phyloP scores from a whole-genome alignment of 2,888 invertebrate species.

The Xestobium rufovillosum region DNA sequence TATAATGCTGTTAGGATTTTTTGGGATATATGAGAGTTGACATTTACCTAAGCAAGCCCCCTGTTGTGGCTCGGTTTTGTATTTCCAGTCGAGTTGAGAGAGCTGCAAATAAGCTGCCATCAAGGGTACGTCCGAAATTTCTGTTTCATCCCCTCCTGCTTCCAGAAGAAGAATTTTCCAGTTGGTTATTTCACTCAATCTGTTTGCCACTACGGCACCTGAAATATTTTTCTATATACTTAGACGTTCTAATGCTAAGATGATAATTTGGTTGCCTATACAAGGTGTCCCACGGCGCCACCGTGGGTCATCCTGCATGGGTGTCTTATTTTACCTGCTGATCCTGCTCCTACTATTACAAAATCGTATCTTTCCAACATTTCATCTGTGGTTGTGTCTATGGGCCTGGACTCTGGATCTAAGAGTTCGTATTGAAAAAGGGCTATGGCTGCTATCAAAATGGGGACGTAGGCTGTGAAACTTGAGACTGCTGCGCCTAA shows the following conservation, averaged over 20 bases:
- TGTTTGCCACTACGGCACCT: slow-evolving; percentile 80
- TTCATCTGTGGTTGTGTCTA: slow-evolving; percentile 59
- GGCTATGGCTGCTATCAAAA: slow-evolving; percentile 75
- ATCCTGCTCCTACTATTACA: slow-evolving; percentile 79
- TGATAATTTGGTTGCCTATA: no score
- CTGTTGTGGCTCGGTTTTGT: slow-evolving; percentile 83
- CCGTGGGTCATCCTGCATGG: no score
- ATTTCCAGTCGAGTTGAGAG: slow-evolving; percentile 85
- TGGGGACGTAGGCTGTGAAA: slow-evolving; percentile 75
- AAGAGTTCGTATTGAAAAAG: slow-evolving; percentile 80
- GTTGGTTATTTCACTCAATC: slow-evolving; percentile 68
- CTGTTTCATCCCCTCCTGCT: slow-evolving; percentile 86
- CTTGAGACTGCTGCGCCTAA: slow-evolving; percentile 61
- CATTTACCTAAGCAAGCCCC: slow-evolving; percentile 69
- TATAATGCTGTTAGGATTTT: slow-evolving; percentile 8
- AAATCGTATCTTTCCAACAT: slow-evolving; percentile 71
- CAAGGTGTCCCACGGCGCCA: no score
- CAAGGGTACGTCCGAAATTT: slow-evolving; percentile 81
- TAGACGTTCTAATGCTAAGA: no score
- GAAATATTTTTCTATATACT: no score
- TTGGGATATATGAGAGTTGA: slow-evolving; percentile 1
- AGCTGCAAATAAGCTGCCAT: slow-evolving; percentile 82
- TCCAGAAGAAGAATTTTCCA: slow-evolving; percentile 78
- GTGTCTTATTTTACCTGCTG: slow-evolving; percentile 56
- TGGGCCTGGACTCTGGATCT: slow-evolving; percentile 73